Evolutionary conservation across 2,888 invertebrate genomes (phyloP).

Genomic region (Ephialtes manifestator): DNA sequence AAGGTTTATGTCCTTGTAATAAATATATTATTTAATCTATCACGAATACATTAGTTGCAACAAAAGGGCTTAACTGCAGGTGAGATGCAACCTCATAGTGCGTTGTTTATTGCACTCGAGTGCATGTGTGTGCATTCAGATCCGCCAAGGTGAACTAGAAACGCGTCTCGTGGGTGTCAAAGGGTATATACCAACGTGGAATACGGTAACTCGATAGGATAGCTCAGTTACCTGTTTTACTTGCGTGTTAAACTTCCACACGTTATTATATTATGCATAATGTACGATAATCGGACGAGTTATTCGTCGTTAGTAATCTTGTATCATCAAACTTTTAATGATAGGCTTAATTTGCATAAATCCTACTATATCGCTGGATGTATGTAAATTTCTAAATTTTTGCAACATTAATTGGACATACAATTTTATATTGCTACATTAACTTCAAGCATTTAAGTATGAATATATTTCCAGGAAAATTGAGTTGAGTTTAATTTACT

Average conservation of each 20-base stretch:
- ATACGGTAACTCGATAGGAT: constrained; percentile 74
- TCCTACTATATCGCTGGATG: background rate
- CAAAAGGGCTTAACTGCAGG: background rate
- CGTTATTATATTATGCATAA: background rate
- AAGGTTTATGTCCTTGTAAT: no score
- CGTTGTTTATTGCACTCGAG: constrained; percentile 34
- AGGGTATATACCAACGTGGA: constrained; percentile 66
- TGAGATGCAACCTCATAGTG: background rate
- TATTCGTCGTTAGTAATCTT: constrained; percentile 13
- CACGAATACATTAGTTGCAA: no score
- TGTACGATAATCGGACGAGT: constrained; percentile 15
- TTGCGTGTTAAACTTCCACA: constrained; percentile 17
- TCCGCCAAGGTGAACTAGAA: constrained; percentile 83
- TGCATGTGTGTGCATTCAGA: constrained; percentile 73
- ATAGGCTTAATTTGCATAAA: background rate
- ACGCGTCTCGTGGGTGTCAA: constrained; percentile 79
- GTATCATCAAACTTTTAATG: constrained; percentile 17
- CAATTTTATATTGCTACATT: no score
- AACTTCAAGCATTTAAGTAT: no score
- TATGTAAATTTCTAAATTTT: background rate
- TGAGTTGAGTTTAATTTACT: no score
- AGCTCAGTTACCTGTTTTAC: constrained; percentile 48
- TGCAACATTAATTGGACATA: background rate
- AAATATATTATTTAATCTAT: no score
- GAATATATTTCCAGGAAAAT: no score